Conservation (phyloP, 2,797 vertebrate species). For the Falco cherrug region DNA sequence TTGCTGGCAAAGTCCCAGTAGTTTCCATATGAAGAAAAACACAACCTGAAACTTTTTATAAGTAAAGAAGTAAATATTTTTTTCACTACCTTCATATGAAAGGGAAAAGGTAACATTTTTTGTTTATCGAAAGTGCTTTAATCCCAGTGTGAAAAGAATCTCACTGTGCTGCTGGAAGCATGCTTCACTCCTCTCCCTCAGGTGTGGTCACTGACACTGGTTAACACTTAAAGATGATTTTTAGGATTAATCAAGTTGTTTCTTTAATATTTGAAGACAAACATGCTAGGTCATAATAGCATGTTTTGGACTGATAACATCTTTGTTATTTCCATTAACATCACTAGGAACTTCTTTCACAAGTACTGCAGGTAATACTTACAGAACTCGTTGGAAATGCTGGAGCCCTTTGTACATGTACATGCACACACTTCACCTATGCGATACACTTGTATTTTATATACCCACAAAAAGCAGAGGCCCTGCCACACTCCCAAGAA, state of each 20-base stretch:
- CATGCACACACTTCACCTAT: rapidly evolving
- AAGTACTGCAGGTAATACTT: not conserved
- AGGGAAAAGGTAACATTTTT: not conserved
- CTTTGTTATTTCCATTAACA: not conserved
- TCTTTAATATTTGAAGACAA: not conserved
- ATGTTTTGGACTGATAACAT: not conserved
- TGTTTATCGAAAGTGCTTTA: not conserved
- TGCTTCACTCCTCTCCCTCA: not conserved
- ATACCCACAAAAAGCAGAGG: not conserved
- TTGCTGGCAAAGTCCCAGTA: not conserved
- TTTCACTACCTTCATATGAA: not conserved
- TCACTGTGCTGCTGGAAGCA: not conserved
- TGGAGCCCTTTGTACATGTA: rapidly evolving
- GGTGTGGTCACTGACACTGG: not conserved
- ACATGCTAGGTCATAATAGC: not conserved
- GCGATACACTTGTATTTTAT: not conserved
- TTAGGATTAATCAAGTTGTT: not conserved
- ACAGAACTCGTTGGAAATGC: not conserved
- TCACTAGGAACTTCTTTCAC: not conserved
- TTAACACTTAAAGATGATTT: slow-evolving; percentile 31
- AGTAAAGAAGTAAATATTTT: not conserved
- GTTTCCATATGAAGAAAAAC: not conserved
- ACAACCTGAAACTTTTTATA: not conserved
- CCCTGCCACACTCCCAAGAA: not conserved
- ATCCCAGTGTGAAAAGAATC: not conserved